phyloP scores from a whole-genome alignment of 2,113 vertebrate genomes.

The Hydrolagus affinis region DNA sequence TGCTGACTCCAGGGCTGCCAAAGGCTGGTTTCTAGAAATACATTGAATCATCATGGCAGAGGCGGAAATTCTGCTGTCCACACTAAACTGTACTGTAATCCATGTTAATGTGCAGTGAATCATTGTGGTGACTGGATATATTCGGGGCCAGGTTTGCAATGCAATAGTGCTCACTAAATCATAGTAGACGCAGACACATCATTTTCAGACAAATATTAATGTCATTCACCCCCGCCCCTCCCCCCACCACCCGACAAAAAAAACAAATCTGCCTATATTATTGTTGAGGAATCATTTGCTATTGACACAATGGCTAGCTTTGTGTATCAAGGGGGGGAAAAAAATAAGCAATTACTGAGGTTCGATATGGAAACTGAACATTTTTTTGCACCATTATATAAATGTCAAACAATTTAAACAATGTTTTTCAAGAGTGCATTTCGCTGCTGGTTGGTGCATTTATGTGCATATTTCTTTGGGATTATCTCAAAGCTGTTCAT shows the following conservation, averaged over 20 bases:
- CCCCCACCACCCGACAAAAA: no score
- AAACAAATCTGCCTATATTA: no score
- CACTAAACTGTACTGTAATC: background rate
- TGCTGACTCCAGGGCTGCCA: background rate
- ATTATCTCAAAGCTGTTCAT: constrained; percentile 12
- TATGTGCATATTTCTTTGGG: background rate
- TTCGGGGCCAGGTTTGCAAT: no score
- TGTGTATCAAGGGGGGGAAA: no score
- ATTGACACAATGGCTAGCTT: no score
- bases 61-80: background rate
- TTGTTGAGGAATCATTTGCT: no score
- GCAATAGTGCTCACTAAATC: no score
- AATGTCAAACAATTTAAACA: constrained; percentile 1
- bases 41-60: background rate
- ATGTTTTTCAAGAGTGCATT: constrained; percentile 8
- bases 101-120: background rate
- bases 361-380: background rate
- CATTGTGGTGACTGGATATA: no score
- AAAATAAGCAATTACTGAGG: no score
- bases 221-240: no score
- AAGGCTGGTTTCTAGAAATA: background rate
- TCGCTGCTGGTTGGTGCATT: background rate
- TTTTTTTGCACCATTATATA: background rate
- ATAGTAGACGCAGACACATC: no score
- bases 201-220: no score